Conservation (phyloP, 1,140 invertebrate species). For the Spodoptera litura region DNA sequence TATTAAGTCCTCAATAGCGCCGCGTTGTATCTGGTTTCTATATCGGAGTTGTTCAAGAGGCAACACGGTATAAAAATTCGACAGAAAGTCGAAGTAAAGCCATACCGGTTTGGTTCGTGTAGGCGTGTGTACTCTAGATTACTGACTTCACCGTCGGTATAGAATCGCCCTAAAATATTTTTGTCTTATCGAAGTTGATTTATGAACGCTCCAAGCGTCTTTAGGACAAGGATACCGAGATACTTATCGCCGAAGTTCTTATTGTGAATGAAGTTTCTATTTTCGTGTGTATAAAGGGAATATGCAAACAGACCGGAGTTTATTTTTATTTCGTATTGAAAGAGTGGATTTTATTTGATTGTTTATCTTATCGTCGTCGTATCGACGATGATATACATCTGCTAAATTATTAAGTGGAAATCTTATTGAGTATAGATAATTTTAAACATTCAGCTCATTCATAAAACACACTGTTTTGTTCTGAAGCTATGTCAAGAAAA, state of each 20-base stretch:
- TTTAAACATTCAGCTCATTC: not conserved
- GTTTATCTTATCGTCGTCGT: conserved; percentile 2
- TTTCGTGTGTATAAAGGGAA: conserved; percentile 1
- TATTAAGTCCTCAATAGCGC: conserved; percentile 56
- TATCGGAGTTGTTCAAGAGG: conserved; percentile 63
- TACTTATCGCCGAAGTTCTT: conserved; percentile 35
- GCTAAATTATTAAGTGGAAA: conserved; percentile 19
- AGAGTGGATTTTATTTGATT: conserved; percentile 26
- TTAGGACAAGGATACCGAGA: conserved; percentile 35
- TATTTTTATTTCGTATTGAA: conserved; percentile 19
- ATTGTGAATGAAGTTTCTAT: conserved; percentile 36
- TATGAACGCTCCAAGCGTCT: conserved; percentile 36
- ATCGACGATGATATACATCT: conserved; percentile 21
- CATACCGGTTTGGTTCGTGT: conserved; percentile 52
- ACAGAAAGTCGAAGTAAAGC: conserved; percentile 43
- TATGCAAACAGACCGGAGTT: conserved; percentile 15
- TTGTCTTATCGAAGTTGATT: conserved; percentile 47
- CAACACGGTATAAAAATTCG: conserved; percentile 59
- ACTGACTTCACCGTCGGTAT: conserved; percentile 11
- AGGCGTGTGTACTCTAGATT: conserved; percentile 46
- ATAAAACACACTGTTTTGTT: too few species aligned
- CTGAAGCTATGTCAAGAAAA: too few species aligned
- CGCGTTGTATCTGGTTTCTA: conserved; percentile 67
- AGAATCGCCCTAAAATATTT: conserved; percentile 39
- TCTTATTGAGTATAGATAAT: not conserved